phyloP scores from a whole-genome alignment of 2,888 invertebrate species.

The Ernsta delagoae region DNA sequence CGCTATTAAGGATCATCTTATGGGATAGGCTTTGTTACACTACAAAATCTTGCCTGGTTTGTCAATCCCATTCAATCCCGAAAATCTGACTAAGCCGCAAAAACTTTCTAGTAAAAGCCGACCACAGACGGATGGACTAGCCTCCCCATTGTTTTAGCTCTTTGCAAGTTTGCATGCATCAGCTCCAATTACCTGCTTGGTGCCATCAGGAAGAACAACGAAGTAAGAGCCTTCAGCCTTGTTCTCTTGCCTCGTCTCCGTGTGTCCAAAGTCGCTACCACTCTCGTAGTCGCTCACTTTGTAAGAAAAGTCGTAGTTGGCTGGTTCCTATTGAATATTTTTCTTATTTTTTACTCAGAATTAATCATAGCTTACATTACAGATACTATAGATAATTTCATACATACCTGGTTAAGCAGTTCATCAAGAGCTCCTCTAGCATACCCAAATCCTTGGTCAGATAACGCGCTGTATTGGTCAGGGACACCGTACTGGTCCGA shows the following conservation, averaged over 20 bases:
- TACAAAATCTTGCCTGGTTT: too few relatives aligned
- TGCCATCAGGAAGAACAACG: constrained; percentile 88
- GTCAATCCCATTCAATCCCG: too few relatives aligned
- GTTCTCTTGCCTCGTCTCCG: constrained; percentile 86
- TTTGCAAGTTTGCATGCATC: not conserved
- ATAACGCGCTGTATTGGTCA: constrained; percentile 72
- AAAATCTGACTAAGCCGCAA: too few relatives aligned
- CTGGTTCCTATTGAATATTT: constrained; percentile 81
- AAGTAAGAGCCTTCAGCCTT: constrained; percentile 87
- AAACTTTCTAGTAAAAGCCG: too few relatives aligned
- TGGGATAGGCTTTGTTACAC: too few relatives aligned
- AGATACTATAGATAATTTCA: too few relatives aligned
- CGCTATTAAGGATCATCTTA: too few relatives aligned
- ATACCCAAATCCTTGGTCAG: constrained; percentile 61
- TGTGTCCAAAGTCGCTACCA: constrained; percentile 88
- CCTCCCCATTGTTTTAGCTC: too few relatives aligned
- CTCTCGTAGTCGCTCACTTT: constrained; percentile 86
- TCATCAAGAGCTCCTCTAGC: constrained; percentile 64
- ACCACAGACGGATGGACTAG: too few relatives aligned
- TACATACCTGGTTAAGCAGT: constrained; percentile 60
- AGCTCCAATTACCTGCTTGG: constrained; percentile 78
- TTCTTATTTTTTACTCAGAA: too few relatives aligned
- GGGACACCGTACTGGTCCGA: constrained; percentile 75
- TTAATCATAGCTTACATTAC: not conserved
- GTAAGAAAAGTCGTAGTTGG: constrained; percentile 88